These are phyloP conservation scores for Maconellicoccus hirsutus DNA, from an alignment of 1,140 invertebrate genomes.

Conservation along the genomic window DNA sequence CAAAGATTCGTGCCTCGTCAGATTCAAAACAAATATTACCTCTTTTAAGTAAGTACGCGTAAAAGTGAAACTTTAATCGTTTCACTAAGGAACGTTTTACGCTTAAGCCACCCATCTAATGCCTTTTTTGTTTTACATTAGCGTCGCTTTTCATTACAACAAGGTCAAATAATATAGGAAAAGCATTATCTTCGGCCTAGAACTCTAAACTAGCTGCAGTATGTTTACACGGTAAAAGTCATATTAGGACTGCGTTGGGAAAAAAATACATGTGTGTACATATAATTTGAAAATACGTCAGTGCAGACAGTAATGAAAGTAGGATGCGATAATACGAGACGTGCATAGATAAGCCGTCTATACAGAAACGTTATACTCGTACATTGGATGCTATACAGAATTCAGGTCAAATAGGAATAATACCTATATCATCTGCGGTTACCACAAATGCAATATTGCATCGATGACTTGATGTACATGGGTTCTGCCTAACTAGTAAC, in stretches of 20 bases:
- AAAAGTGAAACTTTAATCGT: not conserved
- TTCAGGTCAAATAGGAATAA: constrained; percentile 5
- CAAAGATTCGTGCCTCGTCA: no score
- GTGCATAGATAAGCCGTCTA: constrained; percentile 2
- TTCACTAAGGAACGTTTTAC: not conserved
- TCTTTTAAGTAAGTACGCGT: not conserved
- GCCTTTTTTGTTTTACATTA: not conserved
- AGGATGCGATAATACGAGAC: constrained; percentile 7
- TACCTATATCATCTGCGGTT: not conserved
- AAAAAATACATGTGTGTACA: not conserved
- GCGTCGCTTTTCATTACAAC: constrained; percentile 1
- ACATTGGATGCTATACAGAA: not conserved
- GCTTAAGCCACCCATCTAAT: not conserved
- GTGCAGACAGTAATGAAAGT: not conserved
- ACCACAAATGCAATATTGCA: not conserved
- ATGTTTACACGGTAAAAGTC: not conserved
- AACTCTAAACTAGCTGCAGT: not conserved
- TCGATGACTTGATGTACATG: no score
- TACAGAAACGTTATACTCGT: not conserved
- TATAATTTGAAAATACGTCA: not conserved
- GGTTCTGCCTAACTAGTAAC: no score
- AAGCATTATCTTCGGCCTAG: not conserved
- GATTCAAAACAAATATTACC: no score
- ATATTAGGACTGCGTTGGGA: not conserved
- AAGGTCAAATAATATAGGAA: not conserved